Evolutionary conservation across 2,888 invertebrate genomes (phyloP).

Genomic region (Epinotia brunnichana): DNA sequence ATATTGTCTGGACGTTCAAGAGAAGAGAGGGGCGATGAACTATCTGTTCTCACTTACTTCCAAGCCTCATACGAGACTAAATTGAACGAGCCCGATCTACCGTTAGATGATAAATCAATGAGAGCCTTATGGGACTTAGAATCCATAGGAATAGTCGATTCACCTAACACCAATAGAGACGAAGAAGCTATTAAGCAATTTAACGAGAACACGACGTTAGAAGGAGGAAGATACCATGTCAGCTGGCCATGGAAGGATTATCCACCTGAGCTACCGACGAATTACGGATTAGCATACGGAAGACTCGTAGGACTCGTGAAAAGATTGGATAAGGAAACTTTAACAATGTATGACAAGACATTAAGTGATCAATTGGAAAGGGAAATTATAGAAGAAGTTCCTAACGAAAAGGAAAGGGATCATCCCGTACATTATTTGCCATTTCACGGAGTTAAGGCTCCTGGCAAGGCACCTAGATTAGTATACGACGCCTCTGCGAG

Average conservation of each 20-base stretch:
- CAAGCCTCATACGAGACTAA: slow-evolving; percentile 18
- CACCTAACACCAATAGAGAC: slow-evolving; percentile 42
- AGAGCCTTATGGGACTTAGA: slow-evolving; percentile 48
- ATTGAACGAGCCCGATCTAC: slow-evolving; percentile 44
- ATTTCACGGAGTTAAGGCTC: not conserved
- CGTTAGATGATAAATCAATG: slow-evolving; percentile 36
- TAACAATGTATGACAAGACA: not conserved
- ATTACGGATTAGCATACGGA: slow-evolving; percentile 2
- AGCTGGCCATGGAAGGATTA: slow-evolving; percentile 11
- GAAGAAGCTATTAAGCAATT: slow-evolving; percentile 3
- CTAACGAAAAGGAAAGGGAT: not conserved
- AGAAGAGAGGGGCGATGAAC: not conserved
- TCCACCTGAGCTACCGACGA: not conserved
- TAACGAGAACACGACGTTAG: not conserved
- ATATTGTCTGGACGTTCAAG: slow-evolving; percentile 41
- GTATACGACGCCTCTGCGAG: slow-evolving; percentile 49
- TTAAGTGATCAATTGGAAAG: slow-evolving; percentile 4
- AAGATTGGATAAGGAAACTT: not conserved
- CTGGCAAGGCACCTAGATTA: slow-evolving; percentile 39
- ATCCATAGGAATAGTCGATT: slow-evolving; percentile 48
- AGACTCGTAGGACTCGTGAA: not conserved
- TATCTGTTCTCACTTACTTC: slow-evolving; percentile 45
- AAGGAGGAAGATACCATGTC: slow-evolving; percentile 1
- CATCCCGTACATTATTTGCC: slow-evolving; percentile 9
- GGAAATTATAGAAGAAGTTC: slow-evolving; percentile 5